These are phyloP conservation scores for Lycaon pictus DNA, from an alignment of 2,113 vertebrate genomes.

Conservation along the genomic window DNA sequence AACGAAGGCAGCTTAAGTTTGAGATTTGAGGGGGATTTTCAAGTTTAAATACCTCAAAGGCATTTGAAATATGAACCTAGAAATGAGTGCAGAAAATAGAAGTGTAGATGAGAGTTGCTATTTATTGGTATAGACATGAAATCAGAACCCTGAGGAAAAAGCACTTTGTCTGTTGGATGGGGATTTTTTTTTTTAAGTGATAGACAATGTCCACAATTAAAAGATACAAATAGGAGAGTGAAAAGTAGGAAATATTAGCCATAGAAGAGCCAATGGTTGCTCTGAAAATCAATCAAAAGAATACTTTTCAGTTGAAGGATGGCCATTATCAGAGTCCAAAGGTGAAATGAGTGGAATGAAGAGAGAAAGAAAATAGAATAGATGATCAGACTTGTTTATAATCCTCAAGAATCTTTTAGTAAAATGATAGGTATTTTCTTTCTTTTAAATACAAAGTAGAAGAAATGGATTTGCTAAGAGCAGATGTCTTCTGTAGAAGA, in stretches of 20 bases:
- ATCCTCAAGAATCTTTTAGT: not conserved
- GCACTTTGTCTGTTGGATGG: not conserved
- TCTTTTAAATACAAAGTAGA: constrained; percentile 11
- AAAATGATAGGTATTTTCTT: not conserved
- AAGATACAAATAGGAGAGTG: not conserved
- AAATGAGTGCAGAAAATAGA: not conserved
- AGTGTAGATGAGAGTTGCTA: not conserved
- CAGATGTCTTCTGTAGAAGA: not conserved
- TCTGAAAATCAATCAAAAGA: not conserved
- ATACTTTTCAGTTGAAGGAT: not conserved
- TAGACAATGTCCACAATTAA: not conserved
- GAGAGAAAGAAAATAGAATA: constrained; percentile 21
- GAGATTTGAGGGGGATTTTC: not conserved
- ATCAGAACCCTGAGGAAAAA: not conserved
- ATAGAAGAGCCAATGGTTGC: not conserved
- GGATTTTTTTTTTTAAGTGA: not conserved
- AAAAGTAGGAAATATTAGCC: not conserved
- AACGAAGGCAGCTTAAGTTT: not conserved
- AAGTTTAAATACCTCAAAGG: not conserved
- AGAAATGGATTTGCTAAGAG: constrained; percentile 8
- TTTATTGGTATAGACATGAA: not conserved
- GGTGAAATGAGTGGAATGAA: not conserved
- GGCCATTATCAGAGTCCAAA: not conserved
- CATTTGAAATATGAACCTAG: not conserved
- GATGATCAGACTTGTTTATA: not conserved